phyloP scores from a whole-genome alignment of 2,888 invertebrate species.

The Ceriagrion tenellum region DNA sequence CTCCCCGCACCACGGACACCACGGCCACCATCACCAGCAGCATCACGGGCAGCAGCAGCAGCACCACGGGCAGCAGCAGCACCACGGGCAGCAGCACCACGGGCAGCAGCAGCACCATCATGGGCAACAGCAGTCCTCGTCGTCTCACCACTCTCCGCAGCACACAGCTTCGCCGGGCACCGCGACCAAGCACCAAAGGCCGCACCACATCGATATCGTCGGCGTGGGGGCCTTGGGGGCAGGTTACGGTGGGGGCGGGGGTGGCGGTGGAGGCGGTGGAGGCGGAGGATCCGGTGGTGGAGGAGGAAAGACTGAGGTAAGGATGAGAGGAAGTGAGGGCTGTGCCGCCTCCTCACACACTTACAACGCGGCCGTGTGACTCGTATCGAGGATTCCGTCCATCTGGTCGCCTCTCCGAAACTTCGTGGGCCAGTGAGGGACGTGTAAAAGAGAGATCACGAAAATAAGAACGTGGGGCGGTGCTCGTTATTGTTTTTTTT shows the following conservation, averaged over 20 bases:
- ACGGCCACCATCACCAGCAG: not conserved
- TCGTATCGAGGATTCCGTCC: not conserved
- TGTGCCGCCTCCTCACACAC: not conserved
- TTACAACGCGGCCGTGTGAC: not conserved
- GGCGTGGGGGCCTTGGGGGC: slow-evolving; percentile 38
- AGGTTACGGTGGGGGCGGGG: slow-evolving; percentile 12
- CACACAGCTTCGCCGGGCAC: slow-evolving; percentile 52
- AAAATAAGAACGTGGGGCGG: no score
- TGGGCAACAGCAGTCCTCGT: not conserved
- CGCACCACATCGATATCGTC: slow-evolving; percentile 60
- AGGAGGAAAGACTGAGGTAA: slow-evolving; percentile 47
- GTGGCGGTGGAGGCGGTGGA: slow-evolving; percentile 29
- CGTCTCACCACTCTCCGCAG: slow-evolving; percentile 30
- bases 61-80: slow-evolving; percentile 4
- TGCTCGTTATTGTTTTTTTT: no score
- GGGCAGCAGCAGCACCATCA: not conserved
- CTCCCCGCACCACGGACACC: slow-evolving; percentile 49
- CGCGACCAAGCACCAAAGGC: slow-evolving; percentile 52
- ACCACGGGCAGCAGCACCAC: not conserved
- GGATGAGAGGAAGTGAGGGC: not conserved
- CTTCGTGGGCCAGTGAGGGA: not conserved
- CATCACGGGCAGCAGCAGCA: not conserved
- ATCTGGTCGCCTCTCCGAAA: no score
- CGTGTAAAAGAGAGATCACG: not conserved
- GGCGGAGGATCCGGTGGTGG: slow-evolving; percentile 20